Evolutionary conservation across 1,140 invertebrate genomes (phyloP).

Genomic region (Medauroidea extradentata): DNA sequence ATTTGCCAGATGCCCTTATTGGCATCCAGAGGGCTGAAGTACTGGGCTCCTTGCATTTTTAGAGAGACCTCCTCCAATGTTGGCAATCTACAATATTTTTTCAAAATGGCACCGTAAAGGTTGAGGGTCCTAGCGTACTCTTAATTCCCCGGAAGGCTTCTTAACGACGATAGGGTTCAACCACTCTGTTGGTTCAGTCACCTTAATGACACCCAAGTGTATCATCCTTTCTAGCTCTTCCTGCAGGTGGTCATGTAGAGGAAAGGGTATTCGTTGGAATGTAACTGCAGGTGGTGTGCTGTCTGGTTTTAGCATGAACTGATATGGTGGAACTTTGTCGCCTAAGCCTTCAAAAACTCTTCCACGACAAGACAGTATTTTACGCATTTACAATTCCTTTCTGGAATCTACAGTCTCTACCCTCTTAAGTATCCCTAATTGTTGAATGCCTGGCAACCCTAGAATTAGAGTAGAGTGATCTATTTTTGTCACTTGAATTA

Average conservation of each 20-base stretch:
- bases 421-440: no score
- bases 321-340: no score
- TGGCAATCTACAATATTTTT: conserved; percentile 39
- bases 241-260: conserved; percentile 37
- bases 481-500: no score
- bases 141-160: conserved; percentile 42
- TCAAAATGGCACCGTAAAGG: conserved; percentile 38
- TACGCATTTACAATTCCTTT: no score
- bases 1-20: conserved; percentile 15
- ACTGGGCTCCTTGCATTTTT: conserved; percentile 15
- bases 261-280: conserved; percentile 31
- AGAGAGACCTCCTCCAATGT: conserved; percentile 13
- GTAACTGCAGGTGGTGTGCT: neutral
- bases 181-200: conserved; percentile 43
- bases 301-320: no score
- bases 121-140: conserved; percentile 49
- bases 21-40: conserved; percentile 13
- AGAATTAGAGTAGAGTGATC: no score
- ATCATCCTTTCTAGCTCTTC: conserved; percentile 37
- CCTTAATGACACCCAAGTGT: conserved; percentile 35
- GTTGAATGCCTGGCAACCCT: no score
- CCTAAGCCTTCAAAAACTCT: no score
- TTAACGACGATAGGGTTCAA: conserved; percentile 45
- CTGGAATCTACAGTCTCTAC: no score
- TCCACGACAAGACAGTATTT: no score